phyloP scores from a whole-genome alignment of 2,113 vertebrate genomes.

The Paedocypris sp. region DNA sequence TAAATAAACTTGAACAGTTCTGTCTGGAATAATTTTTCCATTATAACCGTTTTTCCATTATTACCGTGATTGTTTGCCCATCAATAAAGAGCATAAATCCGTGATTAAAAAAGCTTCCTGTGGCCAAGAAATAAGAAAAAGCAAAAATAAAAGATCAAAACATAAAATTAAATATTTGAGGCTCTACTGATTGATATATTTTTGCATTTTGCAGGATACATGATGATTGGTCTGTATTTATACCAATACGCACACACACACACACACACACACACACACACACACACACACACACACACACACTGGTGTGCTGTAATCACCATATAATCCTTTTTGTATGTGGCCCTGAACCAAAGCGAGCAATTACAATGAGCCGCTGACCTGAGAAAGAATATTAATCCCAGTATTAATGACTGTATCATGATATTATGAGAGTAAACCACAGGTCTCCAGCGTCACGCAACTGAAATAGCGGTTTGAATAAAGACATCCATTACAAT shows the following conservation, averaged over 20 bases:
- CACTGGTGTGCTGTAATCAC: too few species aligned
- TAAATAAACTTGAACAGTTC: too few species aligned
- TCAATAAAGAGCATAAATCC: too few species aligned
- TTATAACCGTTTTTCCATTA: not conserved
- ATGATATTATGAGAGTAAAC: not conserved
- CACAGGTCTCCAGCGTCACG: not conserved
- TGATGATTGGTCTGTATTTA: not conserved
- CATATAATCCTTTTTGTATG: not conserved
- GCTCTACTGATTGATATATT: not conserved
- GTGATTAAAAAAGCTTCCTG: too few species aligned
- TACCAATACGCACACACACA: conserved; percentile 22
- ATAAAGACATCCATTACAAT: not conserved
- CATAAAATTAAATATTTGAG: not conserved
- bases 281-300: not conserved
- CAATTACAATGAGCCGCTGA: conserved; percentile 6
- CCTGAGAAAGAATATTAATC: conserved; percentile 1
- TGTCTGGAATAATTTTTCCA: too few species aligned
- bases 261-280: not conserved
- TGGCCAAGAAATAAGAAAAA: too few species aligned
- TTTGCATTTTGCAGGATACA: too few species aligned
- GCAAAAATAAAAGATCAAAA: too few species aligned
- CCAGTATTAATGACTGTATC: not conserved
- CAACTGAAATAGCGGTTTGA: not conserved
- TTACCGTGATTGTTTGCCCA: not conserved
- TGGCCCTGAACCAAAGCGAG: not conserved